These are phyloP conservation scores for Diarsia brunnea DNA, from an alignment of 2,888 invertebrate species.

Conservation along the genomic window DNA sequence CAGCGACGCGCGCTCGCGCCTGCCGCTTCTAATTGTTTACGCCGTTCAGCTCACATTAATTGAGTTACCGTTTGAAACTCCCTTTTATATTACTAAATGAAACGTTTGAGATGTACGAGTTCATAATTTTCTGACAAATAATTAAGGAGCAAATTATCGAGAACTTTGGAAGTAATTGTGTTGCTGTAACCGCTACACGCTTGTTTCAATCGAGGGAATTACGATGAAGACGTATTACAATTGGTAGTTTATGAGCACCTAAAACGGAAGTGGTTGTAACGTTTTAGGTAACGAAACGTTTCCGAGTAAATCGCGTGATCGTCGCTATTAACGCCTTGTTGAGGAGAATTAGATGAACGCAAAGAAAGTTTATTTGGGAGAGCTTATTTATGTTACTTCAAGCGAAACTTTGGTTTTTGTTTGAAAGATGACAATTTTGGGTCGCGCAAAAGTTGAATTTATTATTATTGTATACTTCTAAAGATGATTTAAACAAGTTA, in stretches of 20 bases:
- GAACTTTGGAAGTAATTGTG: slow-evolving; percentile 28
- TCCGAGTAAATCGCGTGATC: slow-evolving; percentile 28
- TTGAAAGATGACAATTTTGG: not conserved
- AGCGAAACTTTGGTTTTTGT: slow-evolving; percentile 7
- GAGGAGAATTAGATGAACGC: slow-evolving; percentile 19
- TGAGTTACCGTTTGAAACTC: slow-evolving; percentile 62
- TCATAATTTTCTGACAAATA: slow-evolving; percentile 48
- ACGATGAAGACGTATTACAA: slow-evolving; percentile 30
- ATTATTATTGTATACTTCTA: not conserved
- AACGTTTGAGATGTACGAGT: slow-evolving; percentile 38
- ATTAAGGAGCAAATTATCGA: slow-evolving; percentile 45
- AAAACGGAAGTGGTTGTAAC: slow-evolving; percentile 27
- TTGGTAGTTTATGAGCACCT: slow-evolving; percentile 31
- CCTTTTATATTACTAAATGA: slow-evolving; percentile 54
- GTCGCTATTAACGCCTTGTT: slow-evolving; percentile 16
- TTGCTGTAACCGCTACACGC: slow-evolving; percentile 14
- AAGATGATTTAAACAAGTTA: not conserved
- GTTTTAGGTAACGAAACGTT: slow-evolving; percentile 28
- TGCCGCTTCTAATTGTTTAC: slow-evolving; percentile 66
- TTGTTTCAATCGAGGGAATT: slow-evolving; percentile 22
- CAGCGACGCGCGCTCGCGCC: slow-evolving; percentile 18
- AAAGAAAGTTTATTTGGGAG: slow-evolving; percentile 8
- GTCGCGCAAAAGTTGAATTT: not conserved
- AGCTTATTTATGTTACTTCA: slow-evolving; percentile 17
- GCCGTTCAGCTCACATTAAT: slow-evolving; percentile 64